phyloP scores from a whole-genome alignment of 2,888 invertebrate species.

The Troides helena region DNA sequence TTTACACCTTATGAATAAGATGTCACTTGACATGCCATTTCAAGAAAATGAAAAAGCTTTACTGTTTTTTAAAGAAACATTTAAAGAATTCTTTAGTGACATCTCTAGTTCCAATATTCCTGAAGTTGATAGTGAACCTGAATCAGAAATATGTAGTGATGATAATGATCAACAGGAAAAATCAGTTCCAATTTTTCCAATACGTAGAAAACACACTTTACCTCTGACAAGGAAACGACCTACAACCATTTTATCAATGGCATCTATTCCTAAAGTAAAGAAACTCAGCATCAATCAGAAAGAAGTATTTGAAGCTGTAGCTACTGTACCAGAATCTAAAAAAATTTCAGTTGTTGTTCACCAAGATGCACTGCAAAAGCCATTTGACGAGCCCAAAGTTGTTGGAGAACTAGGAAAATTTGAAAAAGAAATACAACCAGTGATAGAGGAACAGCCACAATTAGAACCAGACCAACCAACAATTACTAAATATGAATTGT shows the following conservation, averaged over 20 bases:
- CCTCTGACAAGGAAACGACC: conserved; percentile 58
- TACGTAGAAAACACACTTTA: conserved; percentile 58
- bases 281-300: conserved; percentile 52
- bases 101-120: conserved; percentile 44
- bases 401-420: conserved; percentile 70
- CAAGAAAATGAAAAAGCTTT: conserved; percentile 62
- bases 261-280: conserved; percentile 51
- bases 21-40: conserved; percentile 94
- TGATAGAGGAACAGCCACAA: conserved; percentile 37
- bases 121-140: conserved; percentile 50
- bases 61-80: conserved; percentile 60
- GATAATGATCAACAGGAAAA: conserved; percentile 50
- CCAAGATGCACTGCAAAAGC: conserved; percentile 61
- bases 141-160: conserved; percentile 71
- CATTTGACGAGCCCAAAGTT: conserved; percentile 57
- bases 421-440: conserved; percentile 54
- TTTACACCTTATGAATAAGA: conserved; percentile 96
- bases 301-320: conserved; percentile 65
- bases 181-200: conserved; percentile 47
- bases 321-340: conserved; percentile 60
- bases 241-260: conserved; percentile 47
- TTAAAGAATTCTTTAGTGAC: conserved; percentile 52
- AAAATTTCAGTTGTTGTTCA: conserved; percentile 69
- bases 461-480: conserved; percentile 55
- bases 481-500: conserved; percentile 83